These are phyloP conservation scores for Cervus canadensis DNA, from an alignment of 2,113 vertebrate genomes.

Conservation along the genomic window DNA sequence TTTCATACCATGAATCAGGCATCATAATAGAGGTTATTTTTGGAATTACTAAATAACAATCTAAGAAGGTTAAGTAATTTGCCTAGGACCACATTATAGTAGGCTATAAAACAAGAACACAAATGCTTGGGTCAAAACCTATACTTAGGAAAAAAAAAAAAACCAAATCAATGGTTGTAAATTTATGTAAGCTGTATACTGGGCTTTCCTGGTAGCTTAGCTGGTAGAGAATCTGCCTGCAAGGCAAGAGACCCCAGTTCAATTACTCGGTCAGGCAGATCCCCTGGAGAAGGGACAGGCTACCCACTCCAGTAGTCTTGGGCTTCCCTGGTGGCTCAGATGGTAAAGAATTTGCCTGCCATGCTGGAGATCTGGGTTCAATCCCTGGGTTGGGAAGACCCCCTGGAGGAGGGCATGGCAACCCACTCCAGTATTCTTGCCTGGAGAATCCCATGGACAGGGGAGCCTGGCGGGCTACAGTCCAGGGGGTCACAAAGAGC, in stretches of 20 bases:
- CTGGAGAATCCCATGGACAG: neutral
- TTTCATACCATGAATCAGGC: neutral
- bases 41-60: neutral
- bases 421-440: neutral
- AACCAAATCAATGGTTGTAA: neutral
- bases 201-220: neutral
- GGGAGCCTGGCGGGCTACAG: neutral
- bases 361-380: neutral
- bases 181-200: neutral
- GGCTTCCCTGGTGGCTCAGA: neutral
- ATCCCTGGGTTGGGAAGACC: neutral
- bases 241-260: neutral
- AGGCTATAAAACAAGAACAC: neutral
- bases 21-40: neutral
- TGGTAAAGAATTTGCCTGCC: neutral
- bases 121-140: neutral
- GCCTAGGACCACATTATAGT: neutral
- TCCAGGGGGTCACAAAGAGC: neutral
- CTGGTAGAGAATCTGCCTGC: neutral
- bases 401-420: neutral
- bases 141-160: neutral
- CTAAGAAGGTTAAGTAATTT: neutral
- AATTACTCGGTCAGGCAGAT: accelerated
- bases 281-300: neutral
- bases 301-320: neutral